phyloP scores from a whole-genome alignment of 2,888 invertebrate species.

The Byasa hedistus region DNA sequence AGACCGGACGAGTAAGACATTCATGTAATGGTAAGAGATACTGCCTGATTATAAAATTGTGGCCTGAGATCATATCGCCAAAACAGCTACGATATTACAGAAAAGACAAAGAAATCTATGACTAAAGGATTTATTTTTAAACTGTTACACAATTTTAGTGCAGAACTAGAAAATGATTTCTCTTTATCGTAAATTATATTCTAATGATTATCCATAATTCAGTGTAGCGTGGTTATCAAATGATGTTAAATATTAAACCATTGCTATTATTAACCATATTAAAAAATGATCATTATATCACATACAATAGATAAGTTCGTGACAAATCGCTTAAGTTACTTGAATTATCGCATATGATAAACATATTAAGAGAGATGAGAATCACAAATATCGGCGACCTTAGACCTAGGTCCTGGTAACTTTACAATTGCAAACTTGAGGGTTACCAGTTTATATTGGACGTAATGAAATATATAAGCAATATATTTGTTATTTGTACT shows the following conservation, averaged over 20 bases:
- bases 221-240: background rate
- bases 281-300: constrained; percentile 13
- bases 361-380: constrained; percentile 48
- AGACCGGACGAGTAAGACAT: too few species aligned
- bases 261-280: background rate
- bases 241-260: background rate
- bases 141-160: too few species aligned
- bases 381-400: constrained; percentile 52
- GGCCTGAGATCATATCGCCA: too few species aligned
- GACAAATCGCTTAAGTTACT: constrained; percentile 34
- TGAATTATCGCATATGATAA: constrained; percentile 37
- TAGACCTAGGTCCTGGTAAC: constrained; percentile 42
- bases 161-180: too few species aligned
- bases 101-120: too few species aligned
- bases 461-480: background rate
- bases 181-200: too few species aligned
- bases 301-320: constrained; percentile 35
- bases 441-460: constrained; percentile 8
- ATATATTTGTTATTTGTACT: background rate
- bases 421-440: constrained; percentile 46
- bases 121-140: too few species aligned
- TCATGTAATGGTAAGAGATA: too few species aligned
- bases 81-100: too few species aligned
- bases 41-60: too few species aligned
- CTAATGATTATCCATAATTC: too few species aligned